phyloP scores from a whole-genome alignment of 2,888 invertebrate species.

The Drosophila macrothrix region DNA sequence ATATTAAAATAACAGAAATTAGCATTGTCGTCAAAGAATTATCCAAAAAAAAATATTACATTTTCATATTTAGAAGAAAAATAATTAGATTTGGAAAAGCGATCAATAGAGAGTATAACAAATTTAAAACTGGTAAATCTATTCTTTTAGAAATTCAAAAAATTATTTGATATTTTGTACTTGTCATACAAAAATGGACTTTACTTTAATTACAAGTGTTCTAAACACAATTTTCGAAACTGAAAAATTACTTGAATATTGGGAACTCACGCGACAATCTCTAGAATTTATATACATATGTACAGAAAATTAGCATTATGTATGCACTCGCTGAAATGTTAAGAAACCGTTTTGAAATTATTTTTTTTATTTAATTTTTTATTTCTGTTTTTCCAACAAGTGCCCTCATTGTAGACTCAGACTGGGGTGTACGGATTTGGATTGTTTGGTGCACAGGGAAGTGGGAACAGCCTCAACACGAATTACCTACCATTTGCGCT shows the following conservation, averaged over 20 bases:
- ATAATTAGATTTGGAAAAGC: not conserved
- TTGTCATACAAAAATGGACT: not conserved
- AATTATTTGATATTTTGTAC: not conserved
- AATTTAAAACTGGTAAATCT: not conserved
- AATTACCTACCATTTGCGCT: slow-evolving; percentile 78
- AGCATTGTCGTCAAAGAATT: not conserved
- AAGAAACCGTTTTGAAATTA: slow-evolving; percentile 13
- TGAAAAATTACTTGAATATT: not conserved
- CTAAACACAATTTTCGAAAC: not conserved
- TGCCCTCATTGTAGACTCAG: slow-evolving; percentile 39
- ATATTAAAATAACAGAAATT: not conserved
- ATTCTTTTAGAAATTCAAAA: not conserved
- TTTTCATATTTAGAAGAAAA: not conserved
- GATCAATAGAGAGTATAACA: not conserved
- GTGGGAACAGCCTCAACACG: slow-evolving; percentile 79
- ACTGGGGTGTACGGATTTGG: slow-evolving; percentile 20
- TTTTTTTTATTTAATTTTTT: slow-evolving; percentile 7
- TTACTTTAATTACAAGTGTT: not conserved
- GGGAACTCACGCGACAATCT: slow-evolving; percentile 8
- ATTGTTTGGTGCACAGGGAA: slow-evolving; percentile 38
- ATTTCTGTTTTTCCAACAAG: slow-evolving; percentile 21
- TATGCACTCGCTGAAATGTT: slow-evolving; percentile 36
- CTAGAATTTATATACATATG: not conserved
- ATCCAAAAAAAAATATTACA: not conserved
- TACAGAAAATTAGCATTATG: slow-evolving; percentile 33